Evolutionary conservation across 1,140 invertebrate species (phyloP).

Genomic region (Lepidostoma basale): DNA sequence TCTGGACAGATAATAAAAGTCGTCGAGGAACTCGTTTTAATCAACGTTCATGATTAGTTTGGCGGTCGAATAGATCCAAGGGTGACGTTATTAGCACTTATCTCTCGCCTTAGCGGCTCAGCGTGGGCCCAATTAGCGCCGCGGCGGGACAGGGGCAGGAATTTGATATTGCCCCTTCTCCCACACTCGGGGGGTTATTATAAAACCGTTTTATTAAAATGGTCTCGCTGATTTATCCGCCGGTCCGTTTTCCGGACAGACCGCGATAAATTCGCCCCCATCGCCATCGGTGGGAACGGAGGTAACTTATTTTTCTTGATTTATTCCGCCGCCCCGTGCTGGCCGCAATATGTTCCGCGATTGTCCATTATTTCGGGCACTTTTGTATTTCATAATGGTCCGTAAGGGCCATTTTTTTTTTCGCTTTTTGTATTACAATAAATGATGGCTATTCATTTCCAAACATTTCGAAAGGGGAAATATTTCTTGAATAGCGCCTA

Average conservation of each 20-base stretch:
- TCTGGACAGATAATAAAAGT: too few species aligned
- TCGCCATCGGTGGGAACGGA: background rate
- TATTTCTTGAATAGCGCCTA: background rate
- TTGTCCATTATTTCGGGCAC: constrained; percentile 27
- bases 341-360: constrained; percentile 22
- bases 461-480: background rate
- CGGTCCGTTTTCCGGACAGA: constrained; percentile 7
- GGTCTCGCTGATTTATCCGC: constrained; percentile 16
- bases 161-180: constrained; percentile 4
- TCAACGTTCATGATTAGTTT: background rate
- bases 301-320: constrained; percentile 25
- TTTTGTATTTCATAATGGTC: constrained; percentile 26
- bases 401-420: background rate
- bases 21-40: too few species aligned
- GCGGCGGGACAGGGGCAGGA: background rate
- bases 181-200: constrained; percentile 5
- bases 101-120: background rate
- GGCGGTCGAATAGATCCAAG: background rate
- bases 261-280: constrained; percentile 14
- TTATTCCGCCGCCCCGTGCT: constrained; percentile 12
- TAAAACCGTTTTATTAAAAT: constrained; percentile 26
- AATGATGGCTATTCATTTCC: constrained; percentile 22
- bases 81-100: background rate
- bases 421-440: constrained; percentile 19
- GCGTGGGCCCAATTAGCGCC: background rate